These are phyloP conservation scores for Anas platyrhynchos DNA, from an alignment of 2,113 vertebrate species.

Conservation along the genomic window DNA sequence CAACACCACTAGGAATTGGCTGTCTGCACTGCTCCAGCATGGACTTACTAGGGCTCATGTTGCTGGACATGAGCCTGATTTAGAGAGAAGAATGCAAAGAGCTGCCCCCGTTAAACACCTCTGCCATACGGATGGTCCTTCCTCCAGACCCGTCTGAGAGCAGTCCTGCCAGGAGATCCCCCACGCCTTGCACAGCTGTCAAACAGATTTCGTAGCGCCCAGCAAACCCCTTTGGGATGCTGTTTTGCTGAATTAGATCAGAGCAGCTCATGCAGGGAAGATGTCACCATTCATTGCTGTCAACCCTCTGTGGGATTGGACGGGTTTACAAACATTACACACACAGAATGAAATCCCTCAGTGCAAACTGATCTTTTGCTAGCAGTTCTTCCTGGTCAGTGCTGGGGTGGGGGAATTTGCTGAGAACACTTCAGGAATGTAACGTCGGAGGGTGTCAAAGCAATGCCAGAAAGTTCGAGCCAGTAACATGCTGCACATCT, in stretches of 20 bases:
- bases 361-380: neutral
- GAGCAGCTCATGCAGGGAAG: neutral
- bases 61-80: neutral
- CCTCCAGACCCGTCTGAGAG: neutral
- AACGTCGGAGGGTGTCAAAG: neutral
- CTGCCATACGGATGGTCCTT: accelerated
- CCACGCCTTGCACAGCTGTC: neutral
- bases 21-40: too few relatives aligned
- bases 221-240: neutral
- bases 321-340: neutral
- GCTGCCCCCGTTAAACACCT: neutral
- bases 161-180: neutral
- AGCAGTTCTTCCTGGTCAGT: neutral
- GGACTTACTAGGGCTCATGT: too few relatives aligned
- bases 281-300: neutral
- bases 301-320: neutral
- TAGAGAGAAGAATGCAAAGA: neutral
- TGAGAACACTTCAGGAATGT: neutral
- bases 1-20: too few relatives aligned
- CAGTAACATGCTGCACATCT: neutral
- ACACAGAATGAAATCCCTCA: neutral
- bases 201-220: accelerated
- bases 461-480: neutral
- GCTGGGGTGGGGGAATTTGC: neutral
- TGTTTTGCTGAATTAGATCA: neutral